phyloP scores from a whole-genome alignment of 2,797 vertebrate genomes.

The Iguana delicatissima region DNA sequence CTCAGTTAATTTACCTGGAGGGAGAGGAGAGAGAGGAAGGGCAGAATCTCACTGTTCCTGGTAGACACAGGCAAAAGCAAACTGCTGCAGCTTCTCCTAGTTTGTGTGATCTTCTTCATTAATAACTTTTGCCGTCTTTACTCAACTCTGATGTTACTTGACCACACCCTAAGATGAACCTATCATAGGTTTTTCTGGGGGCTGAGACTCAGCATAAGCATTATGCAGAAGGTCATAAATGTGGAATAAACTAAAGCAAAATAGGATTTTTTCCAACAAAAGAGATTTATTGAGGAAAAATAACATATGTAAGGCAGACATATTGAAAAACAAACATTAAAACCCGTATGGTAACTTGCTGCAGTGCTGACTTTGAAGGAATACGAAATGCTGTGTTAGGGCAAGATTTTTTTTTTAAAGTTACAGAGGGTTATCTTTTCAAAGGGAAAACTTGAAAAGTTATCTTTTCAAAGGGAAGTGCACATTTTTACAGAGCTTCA shows the following conservation, averaged over 20 bases:
- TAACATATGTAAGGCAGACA: not conserved
- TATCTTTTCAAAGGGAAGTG: not conserved
- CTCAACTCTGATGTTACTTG: too few species aligned
- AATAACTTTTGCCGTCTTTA: too few species aligned
- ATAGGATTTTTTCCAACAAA: conserved; percentile 7
- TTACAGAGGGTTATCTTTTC: not conserved
- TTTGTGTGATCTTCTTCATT: too few species aligned
- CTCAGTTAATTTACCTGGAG: too few species aligned
- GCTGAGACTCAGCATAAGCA: not conserved
- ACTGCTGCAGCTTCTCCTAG: too few species aligned
- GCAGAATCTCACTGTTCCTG: too few species aligned
- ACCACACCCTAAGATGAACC: too few species aligned
- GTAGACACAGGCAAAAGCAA: too few species aligned
- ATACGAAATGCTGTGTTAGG: not conserved
- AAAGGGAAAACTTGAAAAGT: not conserved
- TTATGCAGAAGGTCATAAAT: not conserved
- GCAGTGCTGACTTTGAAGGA: not conserved
- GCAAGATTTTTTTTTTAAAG: not conserved
- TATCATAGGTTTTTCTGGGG: too few species aligned
- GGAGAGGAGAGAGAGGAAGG: too few species aligned
- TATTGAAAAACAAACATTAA: not conserved
- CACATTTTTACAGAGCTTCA: not conserved
- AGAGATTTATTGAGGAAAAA: not conserved
- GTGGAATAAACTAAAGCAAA: not conserved
- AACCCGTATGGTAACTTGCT: not conserved